phyloP scores from a whole-genome alignment of 2,113 vertebrate species.

The Thamnaconus septentrionalis region DNA sequence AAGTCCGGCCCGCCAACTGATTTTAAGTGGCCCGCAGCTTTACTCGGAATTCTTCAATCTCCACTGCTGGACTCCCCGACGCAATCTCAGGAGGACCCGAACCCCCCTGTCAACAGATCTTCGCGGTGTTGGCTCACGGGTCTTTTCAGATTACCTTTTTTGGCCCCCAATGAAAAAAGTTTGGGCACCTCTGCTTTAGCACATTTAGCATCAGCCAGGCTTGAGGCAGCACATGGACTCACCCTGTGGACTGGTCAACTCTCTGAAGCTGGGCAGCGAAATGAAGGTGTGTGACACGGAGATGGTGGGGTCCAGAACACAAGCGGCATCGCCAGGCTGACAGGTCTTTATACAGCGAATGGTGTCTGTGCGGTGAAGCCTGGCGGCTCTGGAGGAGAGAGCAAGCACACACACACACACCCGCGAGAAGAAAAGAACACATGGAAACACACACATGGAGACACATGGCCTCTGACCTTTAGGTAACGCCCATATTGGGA shows the following conservation, averaged over 20 bases:
- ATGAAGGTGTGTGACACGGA: slow-evolving; percentile 92
- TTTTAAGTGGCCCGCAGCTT: no score
- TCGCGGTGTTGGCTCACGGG: no score
- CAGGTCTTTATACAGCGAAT: slow-evolving; percentile 91
- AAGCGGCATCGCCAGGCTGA: slow-evolving; percentile 80
- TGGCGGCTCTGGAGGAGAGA: slow-evolving; percentile 61
- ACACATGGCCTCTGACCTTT: slow-evolving; percentile 42
- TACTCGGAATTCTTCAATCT: no score
- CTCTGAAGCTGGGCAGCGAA: slow-evolving; percentile 92
- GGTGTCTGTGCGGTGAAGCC: slow-evolving; percentile 83
- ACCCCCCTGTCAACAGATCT: no score
- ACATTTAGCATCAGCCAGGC: no score
- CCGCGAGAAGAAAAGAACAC: slow-evolving; percentile 1
- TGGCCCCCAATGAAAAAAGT: no score
- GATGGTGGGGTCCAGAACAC: slow-evolving; percentile 84
- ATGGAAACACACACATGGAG: slow-evolving; percentile 12
- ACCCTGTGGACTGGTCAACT: slow-evolving; percentile 91
- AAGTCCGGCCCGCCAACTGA: no score
- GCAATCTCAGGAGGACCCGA: no score
- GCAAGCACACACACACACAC: slow-evolving; percentile 22
- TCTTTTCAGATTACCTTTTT: no score
- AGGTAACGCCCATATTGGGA: slow-evolving; percentile 32
- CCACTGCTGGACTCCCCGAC: no score
- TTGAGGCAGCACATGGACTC: slow-evolving; percentile 25
- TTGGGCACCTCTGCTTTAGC: no score